Base-by-base conservation (phyloP, 1,140 invertebrate species). In the Dendrolimus kikuchii region DNA sequence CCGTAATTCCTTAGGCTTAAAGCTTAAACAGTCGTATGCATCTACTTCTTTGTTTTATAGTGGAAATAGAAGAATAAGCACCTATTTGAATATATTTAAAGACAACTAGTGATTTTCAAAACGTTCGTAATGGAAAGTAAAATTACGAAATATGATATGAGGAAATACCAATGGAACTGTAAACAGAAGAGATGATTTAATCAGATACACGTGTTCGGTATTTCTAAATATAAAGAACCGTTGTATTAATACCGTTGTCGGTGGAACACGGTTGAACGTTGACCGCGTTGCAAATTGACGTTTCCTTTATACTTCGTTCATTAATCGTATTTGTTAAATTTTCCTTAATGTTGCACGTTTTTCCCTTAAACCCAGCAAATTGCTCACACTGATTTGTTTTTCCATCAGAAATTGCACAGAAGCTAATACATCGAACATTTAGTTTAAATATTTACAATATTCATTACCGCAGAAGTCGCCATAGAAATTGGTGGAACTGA, bases 191-290 rank as follows among this genome's bases (percentile, higher is more conserved):
- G 70, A 79, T 81, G 76, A 84, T 81, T 81, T 77, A 81, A 74
- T 76, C 55, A 62, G 57, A 62, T 68, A 71, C 74, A 76, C 75
- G 71, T 81, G 77, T 74, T 80, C 54, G 53, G 51, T 68, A 70
- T 68, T 65, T 76, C 75, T 81, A 78, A 81, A 84, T 77, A 75
- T 78, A 80, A 81, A 81, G 71, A 68, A 76, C 75, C 77, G 77
- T 81, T 81, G 70, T 77, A 53, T 60, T 66, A 70, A 79, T 81
- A 74, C 74, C 69, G 77, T 76, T 72, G 48, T 39, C 48, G 37
- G 60, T 67, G 64, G 50, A n/a, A 23, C 23, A 23, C 3, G 64
- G 49, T 64, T 74, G 70, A 74, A 68, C 70, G 66, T 79, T 72
- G 74, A 76, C 76, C 72, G 74, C 72, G 65, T 71, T 72, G 67